Percentiles rank a stretch among this genome's conserved stretches.
These are phyloP conservation scores for Enhydra lutris DNA, from an alignment of 2,113 vertebrate species.

Conservation along the genomic window DNA sequence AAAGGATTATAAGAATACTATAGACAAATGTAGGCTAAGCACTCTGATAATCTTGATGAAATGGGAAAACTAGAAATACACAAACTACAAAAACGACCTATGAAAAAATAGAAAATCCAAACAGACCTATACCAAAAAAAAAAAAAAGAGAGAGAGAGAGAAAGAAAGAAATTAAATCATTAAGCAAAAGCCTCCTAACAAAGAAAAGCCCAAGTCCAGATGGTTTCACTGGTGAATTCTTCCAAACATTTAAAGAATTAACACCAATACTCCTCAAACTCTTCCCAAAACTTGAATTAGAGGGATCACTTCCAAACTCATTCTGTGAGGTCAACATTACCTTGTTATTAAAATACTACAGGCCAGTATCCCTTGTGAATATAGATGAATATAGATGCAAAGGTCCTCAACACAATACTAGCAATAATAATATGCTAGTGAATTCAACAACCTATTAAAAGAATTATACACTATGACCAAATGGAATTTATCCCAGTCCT, in stretches of 20 bases:
- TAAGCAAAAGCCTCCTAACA: not conserved
- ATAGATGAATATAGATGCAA: not conserved
- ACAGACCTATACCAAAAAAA: not conserved
- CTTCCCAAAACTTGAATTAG: not conserved
- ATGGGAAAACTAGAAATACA: not conserved
- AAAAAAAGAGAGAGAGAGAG: too few species aligned
- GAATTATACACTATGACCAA: not conserved
- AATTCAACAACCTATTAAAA: not conserved
- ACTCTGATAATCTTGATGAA: not conserved
- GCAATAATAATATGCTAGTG: not conserved
- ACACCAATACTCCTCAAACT: not conserved
- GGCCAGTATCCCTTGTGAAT: not conserved
- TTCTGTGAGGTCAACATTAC: not conserved
- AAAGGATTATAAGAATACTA: not conserved
- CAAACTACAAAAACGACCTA: not conserved
- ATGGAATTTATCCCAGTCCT: not conserved
- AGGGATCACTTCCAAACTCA: not conserved
- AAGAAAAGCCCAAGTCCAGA: not conserved
- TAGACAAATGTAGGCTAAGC: not conserved
- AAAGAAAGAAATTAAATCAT: not conserved
- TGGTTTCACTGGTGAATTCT: not conserved
- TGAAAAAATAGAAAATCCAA: not conserved
- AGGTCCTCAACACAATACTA: not conserved
- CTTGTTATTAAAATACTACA: not conserved
- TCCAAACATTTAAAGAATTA: not conserved